Percentiles rank a stretch among this genome's conserved stretches.
These are phyloP conservation scores for Coregonus clupeaformis DNA, from an alignment of 2,113 vertebrate species.

Conservation along the genomic window DNA sequence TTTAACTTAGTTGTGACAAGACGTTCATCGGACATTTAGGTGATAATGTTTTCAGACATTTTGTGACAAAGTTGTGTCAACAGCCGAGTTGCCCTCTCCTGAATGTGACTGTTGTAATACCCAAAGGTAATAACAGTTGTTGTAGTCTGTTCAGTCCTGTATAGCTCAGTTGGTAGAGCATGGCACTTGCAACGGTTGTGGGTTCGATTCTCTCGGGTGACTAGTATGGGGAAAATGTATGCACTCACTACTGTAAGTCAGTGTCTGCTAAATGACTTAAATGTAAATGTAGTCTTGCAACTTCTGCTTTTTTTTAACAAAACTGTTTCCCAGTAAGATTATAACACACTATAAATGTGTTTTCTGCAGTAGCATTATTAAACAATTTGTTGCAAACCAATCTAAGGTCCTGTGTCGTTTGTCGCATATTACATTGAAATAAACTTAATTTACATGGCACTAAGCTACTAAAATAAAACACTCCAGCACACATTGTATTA, in stretches of 20 bases:
- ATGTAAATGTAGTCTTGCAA: neutral
- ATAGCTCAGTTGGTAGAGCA: no score
- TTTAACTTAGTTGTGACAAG: no score
- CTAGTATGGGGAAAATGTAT: no score
- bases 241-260: no score
- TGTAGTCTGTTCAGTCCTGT: no score
- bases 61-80: neutral
- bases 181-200: no score
- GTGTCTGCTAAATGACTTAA: no score
- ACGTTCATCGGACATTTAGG: neutral
- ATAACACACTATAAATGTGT: slow-evolving; percentile 7
- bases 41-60: neutral
- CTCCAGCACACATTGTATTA: no score
- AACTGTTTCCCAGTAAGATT: neutral
- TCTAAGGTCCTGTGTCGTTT: neutral
- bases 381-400: slow-evolving; percentile 3
- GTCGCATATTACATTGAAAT: no score
- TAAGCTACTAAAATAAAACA: no score
- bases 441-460: no score
- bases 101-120: neutral
- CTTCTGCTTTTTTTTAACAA: neutral
- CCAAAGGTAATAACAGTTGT: neutral
- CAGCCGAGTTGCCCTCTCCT: neutral
- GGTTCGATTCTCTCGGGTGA: no score
- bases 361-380: slow-evolving; percentile 24